These are phyloP conservation scores for Manis pentadactyla DNA, from an alignment of 2,797 vertebrate species.

Conservation along the genomic window DNA sequence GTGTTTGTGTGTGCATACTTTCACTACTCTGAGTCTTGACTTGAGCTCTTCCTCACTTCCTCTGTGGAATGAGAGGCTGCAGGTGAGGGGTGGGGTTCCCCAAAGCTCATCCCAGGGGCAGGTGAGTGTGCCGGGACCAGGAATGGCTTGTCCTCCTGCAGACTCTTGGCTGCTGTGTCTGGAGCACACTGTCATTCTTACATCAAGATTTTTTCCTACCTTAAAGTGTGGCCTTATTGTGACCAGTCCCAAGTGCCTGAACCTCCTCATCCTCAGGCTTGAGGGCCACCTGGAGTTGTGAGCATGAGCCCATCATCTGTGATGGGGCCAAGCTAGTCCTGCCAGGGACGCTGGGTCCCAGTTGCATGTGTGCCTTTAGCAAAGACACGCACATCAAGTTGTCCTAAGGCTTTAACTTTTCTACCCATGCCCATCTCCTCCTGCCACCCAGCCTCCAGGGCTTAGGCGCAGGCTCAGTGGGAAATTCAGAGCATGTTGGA, in stretches of 20 bases:
- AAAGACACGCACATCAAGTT: neutral
- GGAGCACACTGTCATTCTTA: neutral
- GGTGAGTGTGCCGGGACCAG: neutral
- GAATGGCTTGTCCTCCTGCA: neutral
- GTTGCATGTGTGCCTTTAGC: too few species aligned
- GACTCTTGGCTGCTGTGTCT: neutral
- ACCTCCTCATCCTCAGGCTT: neutral
- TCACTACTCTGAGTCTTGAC: fast-evolving
- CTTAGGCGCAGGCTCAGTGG: fast-evolving
- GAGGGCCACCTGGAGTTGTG: neutral
- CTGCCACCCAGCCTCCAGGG: neutral
- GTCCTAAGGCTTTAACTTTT: neutral
- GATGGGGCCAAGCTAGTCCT: neutral
- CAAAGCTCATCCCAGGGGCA: neutral
- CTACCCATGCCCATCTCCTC: neutral
- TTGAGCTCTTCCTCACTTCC: neutral
- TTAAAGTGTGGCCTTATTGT: neutral
- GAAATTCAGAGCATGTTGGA: neutral
- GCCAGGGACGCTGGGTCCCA: fast-evolving
- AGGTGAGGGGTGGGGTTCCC: neutral
- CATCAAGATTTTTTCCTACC: too few species aligned
- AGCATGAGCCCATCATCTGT: neutral
- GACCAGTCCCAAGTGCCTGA: neutral
- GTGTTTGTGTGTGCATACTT: neutral
- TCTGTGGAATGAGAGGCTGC: neutral